Evolutionary conservation across 2,888 invertebrate genomes (phyloP).

Genomic region (Harpalus rubripes): DNA sequence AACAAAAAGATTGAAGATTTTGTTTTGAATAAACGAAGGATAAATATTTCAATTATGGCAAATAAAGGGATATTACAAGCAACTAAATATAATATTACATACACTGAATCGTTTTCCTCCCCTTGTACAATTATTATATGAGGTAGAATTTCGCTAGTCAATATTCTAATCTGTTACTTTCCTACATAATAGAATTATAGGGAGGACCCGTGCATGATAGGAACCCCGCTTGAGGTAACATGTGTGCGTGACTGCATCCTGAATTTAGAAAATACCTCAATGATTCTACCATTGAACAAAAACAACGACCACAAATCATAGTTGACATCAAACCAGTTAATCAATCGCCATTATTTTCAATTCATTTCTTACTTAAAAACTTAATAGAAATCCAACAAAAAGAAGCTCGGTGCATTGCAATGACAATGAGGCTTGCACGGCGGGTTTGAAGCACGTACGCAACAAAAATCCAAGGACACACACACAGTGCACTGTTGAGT

Average conservation of each 20-base stretch:
- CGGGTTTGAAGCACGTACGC: slow-evolving; percentile 4
- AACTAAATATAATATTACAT: too few species aligned
- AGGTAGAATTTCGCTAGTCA: too few species aligned
- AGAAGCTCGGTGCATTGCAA: slow-evolving; percentile 22
- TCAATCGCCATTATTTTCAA: slow-evolving; percentile 47
- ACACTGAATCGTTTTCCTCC: too few species aligned
- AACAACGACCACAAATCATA: slow-evolving; percentile 20
- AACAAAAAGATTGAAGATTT: too few species aligned
- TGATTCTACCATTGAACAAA: slow-evolving; percentile 3
- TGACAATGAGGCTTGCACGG: slow-evolving; percentile 14
- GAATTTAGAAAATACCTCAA: not conserved
- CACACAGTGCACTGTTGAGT: not conserved
- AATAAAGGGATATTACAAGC: too few species aligned
- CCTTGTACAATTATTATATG: too few species aligned
- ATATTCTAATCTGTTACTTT: too few species aligned
- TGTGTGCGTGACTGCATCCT: not conserved
- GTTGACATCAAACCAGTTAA: slow-evolving; percentile 36
- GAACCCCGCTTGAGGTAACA: not conserved
- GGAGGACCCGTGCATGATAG: not conserved
- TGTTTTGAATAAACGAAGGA: too few species aligned
- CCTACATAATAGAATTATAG: not conserved
- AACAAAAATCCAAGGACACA: not conserved
- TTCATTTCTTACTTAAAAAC: slow-evolving; percentile 20
- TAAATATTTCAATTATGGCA: too few species aligned
- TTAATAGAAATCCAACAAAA: slow-evolving; percentile 34